Evolutionary conservation across 1,140 invertebrate species (phyloP), one percentile per base, ranked within the genome.

Genomic region (Leguminivora glycinivorella): DNA sequence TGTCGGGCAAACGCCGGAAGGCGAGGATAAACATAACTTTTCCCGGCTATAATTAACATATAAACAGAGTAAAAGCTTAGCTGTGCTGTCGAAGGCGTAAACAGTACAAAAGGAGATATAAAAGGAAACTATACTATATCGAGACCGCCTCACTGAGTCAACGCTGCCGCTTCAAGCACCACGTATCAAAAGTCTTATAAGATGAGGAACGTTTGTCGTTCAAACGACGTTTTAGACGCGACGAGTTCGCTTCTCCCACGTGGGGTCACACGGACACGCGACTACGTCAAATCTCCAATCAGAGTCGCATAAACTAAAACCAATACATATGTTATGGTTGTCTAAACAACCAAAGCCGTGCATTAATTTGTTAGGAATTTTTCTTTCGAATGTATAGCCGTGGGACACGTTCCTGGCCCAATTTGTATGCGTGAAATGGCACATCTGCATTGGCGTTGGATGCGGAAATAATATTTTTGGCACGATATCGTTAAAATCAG

Each of bases 391-490:
- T 68, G 40, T 69, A 38, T 12, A 26, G 31, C 34, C 12, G 19
- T 72, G 31, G 56, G 31, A 68, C 68, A 72, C 72, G 56, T 68
- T 58, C 68, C 26, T 71, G 76, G 67, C 75, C 77, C 78, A 81
- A 72, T 84, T 83, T 66, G 73, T 76, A 75, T 75, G 76, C 79
- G 78, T 81, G 72, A 84, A 81, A 80, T 77, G 77, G 76, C 78
- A 80, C 83, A 85, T 87, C 83, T 86, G 83, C 82, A 87, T 79
- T 85, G 83, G 78, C 75, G 82, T 77, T 75, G 73, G 75, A 79
- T 78, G 78, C 75, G 77, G 72, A 40, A 73, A 70, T 72, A 71
- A 77, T 82, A 82, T 80, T 84, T 85, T 84, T 88, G 83, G 83
- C 86, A 85, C 78, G 72, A 67, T 72, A 72, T 26, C 74, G 76